These are phyloP conservation scores for Phylloscopus collybita DNA, from an alignment of 2,797 vertebrate species.

Conservation along the genomic window DNA sequence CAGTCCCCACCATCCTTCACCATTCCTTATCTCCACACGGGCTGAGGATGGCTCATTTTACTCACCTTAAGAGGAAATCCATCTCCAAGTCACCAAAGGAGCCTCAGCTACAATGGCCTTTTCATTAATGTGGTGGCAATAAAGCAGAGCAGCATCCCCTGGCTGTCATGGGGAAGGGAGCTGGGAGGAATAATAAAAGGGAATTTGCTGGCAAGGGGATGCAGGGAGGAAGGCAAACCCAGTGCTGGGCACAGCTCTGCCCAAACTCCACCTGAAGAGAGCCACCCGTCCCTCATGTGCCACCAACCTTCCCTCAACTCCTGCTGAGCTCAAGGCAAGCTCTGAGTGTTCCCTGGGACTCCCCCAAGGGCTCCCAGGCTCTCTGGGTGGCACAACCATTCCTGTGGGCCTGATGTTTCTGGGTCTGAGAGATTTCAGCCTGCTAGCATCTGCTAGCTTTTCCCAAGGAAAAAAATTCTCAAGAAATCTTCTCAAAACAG, in stretches of 20 bases:
- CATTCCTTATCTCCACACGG: neutral
- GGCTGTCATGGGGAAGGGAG: slow-evolving; percentile 25
- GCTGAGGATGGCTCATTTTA: slow-evolving; percentile 35
- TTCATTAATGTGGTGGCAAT: slow-evolving; percentile 53
- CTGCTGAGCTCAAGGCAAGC: neutral
- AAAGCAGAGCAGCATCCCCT: slow-evolving; percentile 37
- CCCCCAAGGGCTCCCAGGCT: accelerated
- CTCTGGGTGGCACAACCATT: accelerated
- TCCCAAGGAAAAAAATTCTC: no score
- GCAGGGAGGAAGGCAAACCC: neutral
- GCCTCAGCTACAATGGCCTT: neutral
- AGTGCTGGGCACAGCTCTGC: neutral
- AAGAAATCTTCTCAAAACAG: no score
- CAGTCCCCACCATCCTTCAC: slow-evolving; percentile 39
- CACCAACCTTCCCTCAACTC: neutral
- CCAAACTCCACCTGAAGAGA: neutral
- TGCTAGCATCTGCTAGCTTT: no score
- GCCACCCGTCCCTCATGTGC: neutral
- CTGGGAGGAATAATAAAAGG: slow-evolving; percentile 44
- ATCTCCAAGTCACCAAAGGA: slow-evolving; percentile 17
- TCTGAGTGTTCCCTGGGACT: neutral
- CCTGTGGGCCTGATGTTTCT: neutral
- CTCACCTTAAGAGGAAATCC: neutral
- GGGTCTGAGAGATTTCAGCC: no score
- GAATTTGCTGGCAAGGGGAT: neutral